Base-by-base conservation (phyloP, 2,797 vertebrate genomes). In the Myotis daubentonii region DNA sequence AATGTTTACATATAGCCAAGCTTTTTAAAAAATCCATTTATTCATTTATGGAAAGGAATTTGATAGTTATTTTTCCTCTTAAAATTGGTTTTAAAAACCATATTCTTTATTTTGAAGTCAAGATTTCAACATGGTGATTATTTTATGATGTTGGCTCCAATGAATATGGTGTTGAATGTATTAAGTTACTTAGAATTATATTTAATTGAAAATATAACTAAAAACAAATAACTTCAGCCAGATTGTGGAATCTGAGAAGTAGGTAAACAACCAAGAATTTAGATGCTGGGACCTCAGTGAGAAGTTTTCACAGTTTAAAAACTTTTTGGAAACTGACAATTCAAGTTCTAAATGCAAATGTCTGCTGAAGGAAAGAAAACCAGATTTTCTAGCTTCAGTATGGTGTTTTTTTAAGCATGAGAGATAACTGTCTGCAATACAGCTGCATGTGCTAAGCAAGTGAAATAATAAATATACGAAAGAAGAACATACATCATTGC, bases 61-160 rank as follows among this genome's bases (percentile, higher is more conserved):
- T 70, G 7, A 11, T 57, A 36, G 60, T 33, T 19, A 70, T 87
- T 83, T 92, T 87, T n/a, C 7, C 5, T 70, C 38, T 88, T 71
- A 33, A 79, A 70, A 38, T 79, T 83, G 28, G 0, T 71, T 75
- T 1, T 84, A 75, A 93, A 78, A 3, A 76, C 1, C 6, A 44
- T 70, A 36, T 85, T 96, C 3, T 13, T 89, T 80, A 90, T 92
- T 93, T 88, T 91, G 47, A 94, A 95, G 13, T 9, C 51, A 49
- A 81, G 3, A 72, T 57, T 94, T 23, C 81, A 86, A 82, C 1
- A n/a, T 71, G 12, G 19, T 1, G 2, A 2, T 53, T 12, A 1
- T 5, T 94, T 85, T 47, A 49, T 94, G 16, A 51, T 79, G 3
- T 1, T 68, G n/a, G 49, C 6, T 65, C 9, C 25, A 75, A 6